These are phyloP conservation scores for Trematocara macrostoma DNA, from an alignment of 2,113 vertebrate genomes.

Conservation along the genomic window DNA sequence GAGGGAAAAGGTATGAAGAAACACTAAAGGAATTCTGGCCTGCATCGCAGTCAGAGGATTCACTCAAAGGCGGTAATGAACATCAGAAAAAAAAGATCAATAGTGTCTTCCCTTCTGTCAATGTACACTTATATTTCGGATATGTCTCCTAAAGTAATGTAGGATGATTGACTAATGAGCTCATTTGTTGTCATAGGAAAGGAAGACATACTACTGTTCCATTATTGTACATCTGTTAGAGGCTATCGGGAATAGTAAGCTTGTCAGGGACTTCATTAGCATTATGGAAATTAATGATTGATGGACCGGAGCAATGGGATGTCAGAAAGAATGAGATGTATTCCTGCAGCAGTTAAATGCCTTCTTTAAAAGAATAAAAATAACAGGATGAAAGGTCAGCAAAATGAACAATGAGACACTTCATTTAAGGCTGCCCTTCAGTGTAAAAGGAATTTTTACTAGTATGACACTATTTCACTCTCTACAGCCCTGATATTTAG, in stretches of 20 bases:
- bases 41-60: background rate
- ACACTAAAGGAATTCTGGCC: background rate
- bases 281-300: constrained; percentile 41
- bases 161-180: constrained; percentile 33
- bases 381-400: background rate
- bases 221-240: constrained; percentile 26
- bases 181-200: constrained; percentile 12
- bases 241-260: background rate
- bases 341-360: background rate
- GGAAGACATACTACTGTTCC: background rate
- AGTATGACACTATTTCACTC: constrained; percentile 12
- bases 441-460: background rate
- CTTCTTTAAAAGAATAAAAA: background rate
- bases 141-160: constrained; percentile 11
- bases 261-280: constrained; percentile 41
- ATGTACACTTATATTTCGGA: background rate
- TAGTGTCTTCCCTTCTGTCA: background rate
- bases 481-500: background rate
- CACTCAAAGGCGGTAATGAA: background rate
- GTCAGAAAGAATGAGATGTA: constrained; percentile 20
- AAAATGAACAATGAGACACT: background rate
- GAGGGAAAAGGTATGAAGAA: background rate
- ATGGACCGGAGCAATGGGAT: background rate
- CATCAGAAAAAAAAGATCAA: background rate
- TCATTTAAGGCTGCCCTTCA: background rate